Evolutionary conservation across 2,797 vertebrate species (phyloP).

Genomic region (Poliocrania exsul): DNA sequence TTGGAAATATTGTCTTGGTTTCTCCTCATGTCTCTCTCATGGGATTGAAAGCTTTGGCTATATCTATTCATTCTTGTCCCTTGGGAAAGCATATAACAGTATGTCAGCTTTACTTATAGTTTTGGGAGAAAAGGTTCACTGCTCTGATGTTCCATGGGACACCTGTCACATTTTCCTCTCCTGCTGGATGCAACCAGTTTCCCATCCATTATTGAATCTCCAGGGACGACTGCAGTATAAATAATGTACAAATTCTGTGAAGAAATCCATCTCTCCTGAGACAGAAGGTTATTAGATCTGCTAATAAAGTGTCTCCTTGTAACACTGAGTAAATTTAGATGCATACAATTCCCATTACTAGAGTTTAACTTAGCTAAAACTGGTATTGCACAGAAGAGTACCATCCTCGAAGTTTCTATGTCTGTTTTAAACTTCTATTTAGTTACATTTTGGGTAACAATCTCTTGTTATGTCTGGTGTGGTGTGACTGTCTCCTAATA

Average conservation of each 20-base stretch:
- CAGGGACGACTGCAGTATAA: background rate
- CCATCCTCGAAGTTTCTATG: background rate
- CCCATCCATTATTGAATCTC: background rate
- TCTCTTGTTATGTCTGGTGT: background rate
- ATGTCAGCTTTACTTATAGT: background rate
- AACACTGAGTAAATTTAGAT: background rate
- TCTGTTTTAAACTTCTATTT: background rate
- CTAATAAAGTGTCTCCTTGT: background rate
- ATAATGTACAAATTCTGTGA: background rate
- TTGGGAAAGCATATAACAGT: background rate
- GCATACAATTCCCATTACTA: background rate
- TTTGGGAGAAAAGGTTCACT: background rate
- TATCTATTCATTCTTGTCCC: background rate
- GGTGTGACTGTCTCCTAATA: background rate
- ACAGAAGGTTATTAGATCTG: background rate
- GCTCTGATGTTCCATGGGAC: background rate
- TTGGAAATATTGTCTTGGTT: background rate
- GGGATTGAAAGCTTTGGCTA: background rate
- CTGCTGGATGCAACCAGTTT: background rate
- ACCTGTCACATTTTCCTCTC: background rate
- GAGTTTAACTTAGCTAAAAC: background rate
- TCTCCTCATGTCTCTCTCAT: background rate
- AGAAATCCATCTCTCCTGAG: background rate
- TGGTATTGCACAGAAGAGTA: background rate
- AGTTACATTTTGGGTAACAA: background rate